These are phyloP conservation scores for Hypena proboscidalis DNA, from an alignment of 2,888 invertebrate genomes.

Conservation along the genomic window DNA sequence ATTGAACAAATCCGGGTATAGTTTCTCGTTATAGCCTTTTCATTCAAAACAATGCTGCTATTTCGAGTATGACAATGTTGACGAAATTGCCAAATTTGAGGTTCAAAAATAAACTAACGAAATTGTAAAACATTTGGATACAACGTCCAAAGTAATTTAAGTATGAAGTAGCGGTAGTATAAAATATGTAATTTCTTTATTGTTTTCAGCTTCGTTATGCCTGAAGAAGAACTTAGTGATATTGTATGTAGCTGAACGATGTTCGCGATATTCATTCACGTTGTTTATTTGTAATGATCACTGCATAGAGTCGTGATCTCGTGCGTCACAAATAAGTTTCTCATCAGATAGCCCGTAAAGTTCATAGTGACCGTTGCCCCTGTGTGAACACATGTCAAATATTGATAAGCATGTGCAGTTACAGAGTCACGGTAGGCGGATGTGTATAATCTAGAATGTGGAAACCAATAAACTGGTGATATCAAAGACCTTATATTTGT, in stretches of 20 bases:
- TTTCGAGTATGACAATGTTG: neutral
- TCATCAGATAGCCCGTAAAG: constrained; percentile 50
- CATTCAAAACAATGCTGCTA: neutral
- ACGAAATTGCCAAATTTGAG: too few relatives aligned
- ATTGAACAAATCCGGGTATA: neutral
- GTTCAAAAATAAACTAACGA: too few relatives aligned
- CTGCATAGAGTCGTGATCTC: constrained; percentile 52
- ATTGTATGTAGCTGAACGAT: constrained; percentile 12
- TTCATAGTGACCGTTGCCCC: constrained; percentile 56
- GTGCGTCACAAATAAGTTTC: constrained; percentile 54
- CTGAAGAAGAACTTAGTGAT: constrained; percentile 12
- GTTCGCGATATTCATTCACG: constrained; percentile 26
- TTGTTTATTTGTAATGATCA: constrained; percentile 47
- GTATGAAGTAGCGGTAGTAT: too few relatives aligned
- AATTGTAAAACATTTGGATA: too few relatives aligned
- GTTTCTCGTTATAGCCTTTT: neutral
- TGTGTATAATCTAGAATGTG: neutral
- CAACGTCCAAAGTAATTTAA: too few relatives aligned
- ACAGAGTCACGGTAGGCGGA: constrained; percentile 19
- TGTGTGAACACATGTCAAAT: constrained; percentile 41
- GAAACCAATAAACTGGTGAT: neutral
- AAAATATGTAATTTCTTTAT: too few relatives aligned
- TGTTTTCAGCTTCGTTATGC: too few relatives aligned
- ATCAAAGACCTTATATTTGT: too few relatives aligned
- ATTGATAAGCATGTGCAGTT: constrained; percentile 28